These are phyloP conservation scores for Melanophora roralis DNA, from an alignment of 2,888 invertebrate genomes.

Conservation along the genomic window DNA sequence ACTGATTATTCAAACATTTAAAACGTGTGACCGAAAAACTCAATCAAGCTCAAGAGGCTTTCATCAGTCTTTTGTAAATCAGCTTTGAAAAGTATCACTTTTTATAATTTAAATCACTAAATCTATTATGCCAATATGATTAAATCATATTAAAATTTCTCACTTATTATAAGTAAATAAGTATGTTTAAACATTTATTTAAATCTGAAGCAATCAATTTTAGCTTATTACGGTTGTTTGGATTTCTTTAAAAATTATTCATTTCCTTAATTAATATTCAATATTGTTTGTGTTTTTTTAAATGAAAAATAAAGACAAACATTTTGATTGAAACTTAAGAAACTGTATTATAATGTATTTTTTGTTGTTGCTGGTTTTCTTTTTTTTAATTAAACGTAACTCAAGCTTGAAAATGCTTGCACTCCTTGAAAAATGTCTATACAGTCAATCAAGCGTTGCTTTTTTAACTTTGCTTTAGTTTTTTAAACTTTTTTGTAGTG, in stretches of 20 bases:
- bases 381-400: constrained; percentile 15
- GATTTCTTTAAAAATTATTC: constrained; percentile 37
- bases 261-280: constrained; percentile 44
- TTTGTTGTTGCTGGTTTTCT: neutral
- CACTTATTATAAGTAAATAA: constrained; percentile 17
- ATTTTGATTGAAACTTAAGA: no score
- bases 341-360: no score
- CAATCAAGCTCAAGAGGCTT: constrained; percentile 42
- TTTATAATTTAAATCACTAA: no score
- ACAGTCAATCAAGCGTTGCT: neutral
- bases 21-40: neutral
- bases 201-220: constrained; percentile 45
- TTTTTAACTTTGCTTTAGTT: neutral
- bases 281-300: neutral
- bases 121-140: neutral
- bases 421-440: constrained; percentile 26
- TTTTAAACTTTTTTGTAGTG: neutral
- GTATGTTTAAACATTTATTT: constrained; percentile 28
- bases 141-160: constrained; percentile 3
- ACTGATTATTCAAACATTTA: neutral
- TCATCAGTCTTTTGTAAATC: constrained; percentile 14
- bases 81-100: neutral
- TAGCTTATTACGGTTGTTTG: neutral
- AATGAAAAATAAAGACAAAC: no score
- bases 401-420: constrained; percentile 42